A percentile compares a stretch with the other conserved stretches of the same genome.
These are phyloP conservation scores for Cyprinus carpio DNA, from an alignment of 2,113 vertebrate genomes.

Conservation along the genomic window DNA sequence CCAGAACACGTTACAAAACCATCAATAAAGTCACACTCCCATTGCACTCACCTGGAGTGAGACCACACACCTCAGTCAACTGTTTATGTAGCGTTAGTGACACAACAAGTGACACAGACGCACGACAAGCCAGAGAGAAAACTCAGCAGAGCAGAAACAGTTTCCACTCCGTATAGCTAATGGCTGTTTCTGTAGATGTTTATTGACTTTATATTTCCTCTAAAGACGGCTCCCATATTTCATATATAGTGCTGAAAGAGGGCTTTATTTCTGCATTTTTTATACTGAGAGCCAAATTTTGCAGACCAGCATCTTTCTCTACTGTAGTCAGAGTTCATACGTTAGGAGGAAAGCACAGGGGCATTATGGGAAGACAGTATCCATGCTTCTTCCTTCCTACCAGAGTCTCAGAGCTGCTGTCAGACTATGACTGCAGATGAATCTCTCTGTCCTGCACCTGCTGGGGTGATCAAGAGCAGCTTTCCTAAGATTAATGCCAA, in stretches of 20 bases:
- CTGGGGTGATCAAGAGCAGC: conserved; percentile 33
- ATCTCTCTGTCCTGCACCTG: conserved; percentile 40
- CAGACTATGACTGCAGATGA: conserved; percentile 17
- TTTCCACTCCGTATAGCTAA: not conserved
- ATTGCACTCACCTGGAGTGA: conserved; percentile 14
- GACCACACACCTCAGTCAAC: conserved; percentile 1
- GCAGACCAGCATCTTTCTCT: conserved; percentile 40
- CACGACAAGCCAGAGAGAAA: not conserved
- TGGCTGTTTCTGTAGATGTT: conserved; percentile 4
- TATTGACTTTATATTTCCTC: conserved; percentile 12
- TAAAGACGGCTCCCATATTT: conserved; percentile 5
- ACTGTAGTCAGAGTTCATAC: conserved; percentile 33
- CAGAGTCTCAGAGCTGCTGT: conserved; percentile 37
- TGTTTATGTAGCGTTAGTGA: not conserved
- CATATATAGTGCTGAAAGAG: conserved; percentile 18
- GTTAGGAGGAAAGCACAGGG: conserved; percentile 25
- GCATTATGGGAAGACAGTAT: conserved; percentile 33
- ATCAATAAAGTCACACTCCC: conserved; percentile 25
- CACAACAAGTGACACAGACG: conserved; percentile 2
- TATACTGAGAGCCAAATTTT: not conserved
- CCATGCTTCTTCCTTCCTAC: conserved; percentile 36
- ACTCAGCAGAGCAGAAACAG: not conserved
- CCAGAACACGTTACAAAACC: conserved; percentile 9
- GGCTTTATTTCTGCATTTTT: conserved; percentile 7
- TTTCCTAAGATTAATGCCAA: conserved; percentile 37